Evolutionary conservation across 2,797 vertebrate genomes (phyloP).

Genomic region (Lycodopsis pacificus): DNA sequence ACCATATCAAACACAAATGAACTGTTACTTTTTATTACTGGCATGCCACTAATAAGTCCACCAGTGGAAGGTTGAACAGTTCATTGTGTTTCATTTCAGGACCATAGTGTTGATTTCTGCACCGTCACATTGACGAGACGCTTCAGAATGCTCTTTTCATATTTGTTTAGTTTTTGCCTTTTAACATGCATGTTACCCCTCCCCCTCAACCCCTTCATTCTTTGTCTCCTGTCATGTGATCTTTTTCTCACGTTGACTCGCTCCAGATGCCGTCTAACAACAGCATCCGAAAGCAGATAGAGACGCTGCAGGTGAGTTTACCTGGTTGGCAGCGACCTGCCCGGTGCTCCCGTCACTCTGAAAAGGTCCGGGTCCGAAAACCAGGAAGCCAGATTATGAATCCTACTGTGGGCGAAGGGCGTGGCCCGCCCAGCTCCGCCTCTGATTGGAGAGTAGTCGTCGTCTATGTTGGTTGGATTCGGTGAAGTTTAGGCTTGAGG

Average conservation of each 20-base stretch:
- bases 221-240: slow-evolving; percentile 80
- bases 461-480: background rate
- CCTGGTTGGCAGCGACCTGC: slow-evolving; percentile 57
- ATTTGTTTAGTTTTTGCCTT: slow-evolving; percentile 79
- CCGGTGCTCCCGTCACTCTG: slow-evolving; percentile 30
- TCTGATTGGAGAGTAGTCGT: background rate
- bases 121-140: slow-evolving; percentile 12
- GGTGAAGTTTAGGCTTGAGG: background rate
- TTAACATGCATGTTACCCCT: slow-evolving; percentile 95
- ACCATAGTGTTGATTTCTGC: background rate
- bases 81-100: slow-evolving; percentile 25
- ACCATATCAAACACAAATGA: slow-evolving; percentile 27
- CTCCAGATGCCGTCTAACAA: slow-evolving; percentile 99
- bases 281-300: slow-evolving; percentile 99
- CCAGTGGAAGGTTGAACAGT: slow-evolving; percentile 45
- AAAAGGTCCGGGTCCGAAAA: background rate
- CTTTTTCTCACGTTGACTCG: slow-evolving; percentile 84
- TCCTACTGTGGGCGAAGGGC: background rate
- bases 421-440: background rate
- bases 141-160: slow-evolving; percentile 51
- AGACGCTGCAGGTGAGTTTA: slow-evolving; percentile 99
- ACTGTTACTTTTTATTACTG: slow-evolving; percentile 18
- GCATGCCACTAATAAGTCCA: slow-evolving; percentile 35
- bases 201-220: slow-evolving; percentile 72
- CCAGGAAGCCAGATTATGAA: background rate